phyloP scores from a whole-genome alignment of 2,888 invertebrate genomes.

The Brachyopa scutellaris region DNA sequence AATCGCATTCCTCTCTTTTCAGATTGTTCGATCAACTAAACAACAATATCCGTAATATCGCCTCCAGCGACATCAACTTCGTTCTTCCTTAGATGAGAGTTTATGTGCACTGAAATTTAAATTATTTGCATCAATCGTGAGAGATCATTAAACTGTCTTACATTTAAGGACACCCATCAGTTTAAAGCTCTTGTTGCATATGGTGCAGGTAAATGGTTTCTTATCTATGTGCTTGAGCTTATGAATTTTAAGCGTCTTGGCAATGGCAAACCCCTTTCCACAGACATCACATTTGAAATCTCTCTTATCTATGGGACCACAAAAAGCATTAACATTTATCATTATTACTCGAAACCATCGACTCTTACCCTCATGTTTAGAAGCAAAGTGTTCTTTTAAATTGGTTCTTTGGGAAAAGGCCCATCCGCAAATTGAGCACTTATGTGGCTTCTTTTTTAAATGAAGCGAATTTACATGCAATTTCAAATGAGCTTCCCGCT shows the following conservation, averaged over 20 bases:
- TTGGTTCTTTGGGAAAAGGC: slow-evolving; percentile 41
- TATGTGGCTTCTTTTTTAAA: slow-evolving; percentile 42
- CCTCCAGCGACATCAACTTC: slow-evolving; percentile 1
- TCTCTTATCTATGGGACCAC: slow-evolving; percentile 16
- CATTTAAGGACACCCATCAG: slow-evolving; percentile 18
- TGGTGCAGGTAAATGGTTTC: slow-evolving; percentile 21
- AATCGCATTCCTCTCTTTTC: too few relatives aligned
- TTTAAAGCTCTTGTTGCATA: slow-evolving; percentile 34
- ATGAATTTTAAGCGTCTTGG: slow-evolving; percentile 28
- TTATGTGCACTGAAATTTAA: slow-evolving; percentile 35
- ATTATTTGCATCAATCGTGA: too few relatives aligned
- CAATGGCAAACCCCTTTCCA: slow-evolving; percentile 27
- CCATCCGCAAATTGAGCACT: slow-evolving; percentile 34
- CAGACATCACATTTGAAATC: slow-evolving; percentile 41
- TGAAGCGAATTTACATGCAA: slow-evolving; percentile 39
- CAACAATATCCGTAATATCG: slow-evolving; percentile 13
- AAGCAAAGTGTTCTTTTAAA: slow-evolving; percentile 33
- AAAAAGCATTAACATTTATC: too few relatives aligned
- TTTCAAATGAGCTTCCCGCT: slow-evolving; percentile 51
- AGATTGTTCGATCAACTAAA: too few relatives aligned
- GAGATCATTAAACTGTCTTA: too few relatives aligned
- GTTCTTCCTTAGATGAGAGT: slow-evolving; percentile 13
- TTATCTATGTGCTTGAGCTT: slow-evolving; percentile 17
- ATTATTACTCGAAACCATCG: too few relatives aligned
- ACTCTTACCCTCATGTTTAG: slow-evolving; percentile 42